phyloP scores from a whole-genome alignment of 2,113 vertebrate genomes.

The Lasiurus borealis region DNA sequence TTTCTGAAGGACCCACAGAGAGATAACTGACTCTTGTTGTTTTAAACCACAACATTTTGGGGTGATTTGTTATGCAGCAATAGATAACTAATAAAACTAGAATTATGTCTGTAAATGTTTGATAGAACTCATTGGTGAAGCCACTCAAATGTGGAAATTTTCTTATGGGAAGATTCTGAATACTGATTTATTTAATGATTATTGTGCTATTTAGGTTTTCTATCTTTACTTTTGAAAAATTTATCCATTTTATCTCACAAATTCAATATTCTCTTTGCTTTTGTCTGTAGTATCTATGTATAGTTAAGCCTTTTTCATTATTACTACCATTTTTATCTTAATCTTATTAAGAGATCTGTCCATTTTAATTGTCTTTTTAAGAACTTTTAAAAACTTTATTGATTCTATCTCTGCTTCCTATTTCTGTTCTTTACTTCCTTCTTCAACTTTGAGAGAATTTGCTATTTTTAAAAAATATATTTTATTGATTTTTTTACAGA shows the following conservation, averaged over 20 bases:
- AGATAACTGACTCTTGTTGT: not conserved
- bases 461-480: not conserved
- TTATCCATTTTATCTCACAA: not conserved
- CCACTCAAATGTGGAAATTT: not conserved
- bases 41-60: not conserved
- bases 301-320: not conserved
- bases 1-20: not conserved
- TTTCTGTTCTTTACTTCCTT: not conserved
- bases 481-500: too few relatives aligned
- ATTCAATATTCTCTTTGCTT: not conserved
- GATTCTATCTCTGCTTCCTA: not conserved
- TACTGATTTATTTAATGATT: not conserved
- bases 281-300: not conserved
- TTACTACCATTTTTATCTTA: not conserved
- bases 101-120: not conserved
- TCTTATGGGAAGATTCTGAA: not conserved
- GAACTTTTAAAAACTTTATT: not conserved
- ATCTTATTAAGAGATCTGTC: not conserved
- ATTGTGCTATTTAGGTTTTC: not conserved
- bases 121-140: not conserved
- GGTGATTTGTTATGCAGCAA: not conserved
- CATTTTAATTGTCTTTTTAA: not conserved
- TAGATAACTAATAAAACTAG: not conserved
- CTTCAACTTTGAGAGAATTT: not conserved
- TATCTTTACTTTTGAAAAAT: not conserved